phyloP scores from a whole-genome alignment of 2,888 invertebrate species.

The Crepidodera aurea region DNA sequence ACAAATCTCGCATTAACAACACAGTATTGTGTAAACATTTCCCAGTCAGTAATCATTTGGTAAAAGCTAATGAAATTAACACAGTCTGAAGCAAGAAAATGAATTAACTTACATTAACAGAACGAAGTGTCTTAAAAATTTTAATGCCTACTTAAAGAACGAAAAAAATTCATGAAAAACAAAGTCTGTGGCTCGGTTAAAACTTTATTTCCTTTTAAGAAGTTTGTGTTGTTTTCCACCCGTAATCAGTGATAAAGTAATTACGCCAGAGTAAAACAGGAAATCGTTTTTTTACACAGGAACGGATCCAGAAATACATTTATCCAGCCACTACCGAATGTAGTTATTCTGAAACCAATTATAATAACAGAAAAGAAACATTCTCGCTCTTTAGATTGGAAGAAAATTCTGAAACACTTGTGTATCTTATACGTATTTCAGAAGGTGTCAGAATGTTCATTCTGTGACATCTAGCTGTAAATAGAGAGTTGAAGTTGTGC shows the following conservation, averaged over 20 bases:
- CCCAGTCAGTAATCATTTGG: conserved; percentile 44
- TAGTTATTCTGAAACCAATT: too few species aligned
- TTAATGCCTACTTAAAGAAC: conserved; percentile 36
- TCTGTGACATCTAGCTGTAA: too few species aligned
- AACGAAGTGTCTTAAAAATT: conserved; percentile 29
- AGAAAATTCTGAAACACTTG: too few species aligned
- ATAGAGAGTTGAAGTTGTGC: too few species aligned
- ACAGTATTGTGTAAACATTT: conserved; percentile 44
- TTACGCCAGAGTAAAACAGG: conserved; percentile 24
- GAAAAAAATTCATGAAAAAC: conserved; percentile 32
- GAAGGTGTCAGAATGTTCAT: too few species aligned
- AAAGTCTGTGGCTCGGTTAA: conserved; percentile 31
- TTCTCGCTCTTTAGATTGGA: too few species aligned
- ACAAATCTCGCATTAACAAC: conserved; percentile 41
- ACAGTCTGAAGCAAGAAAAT: conserved; percentile 37
- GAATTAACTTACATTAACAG: conserved; percentile 35
- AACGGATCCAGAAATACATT: too few species aligned
- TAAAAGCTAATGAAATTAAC: conserved; percentile 49
- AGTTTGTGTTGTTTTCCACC: conserved; percentile 17
- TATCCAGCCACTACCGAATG: too few species aligned
- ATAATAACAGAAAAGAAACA: too few species aligned
- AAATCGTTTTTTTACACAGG: too few species aligned
- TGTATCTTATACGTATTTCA: too few species aligned
- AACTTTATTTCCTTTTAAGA: conserved; percentile 25
- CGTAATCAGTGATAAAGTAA: conserved; percentile 38